Evolutionary conservation across 2,888 invertebrate species (phyloP).

Genomic region (Chrysolina americana): DNA sequence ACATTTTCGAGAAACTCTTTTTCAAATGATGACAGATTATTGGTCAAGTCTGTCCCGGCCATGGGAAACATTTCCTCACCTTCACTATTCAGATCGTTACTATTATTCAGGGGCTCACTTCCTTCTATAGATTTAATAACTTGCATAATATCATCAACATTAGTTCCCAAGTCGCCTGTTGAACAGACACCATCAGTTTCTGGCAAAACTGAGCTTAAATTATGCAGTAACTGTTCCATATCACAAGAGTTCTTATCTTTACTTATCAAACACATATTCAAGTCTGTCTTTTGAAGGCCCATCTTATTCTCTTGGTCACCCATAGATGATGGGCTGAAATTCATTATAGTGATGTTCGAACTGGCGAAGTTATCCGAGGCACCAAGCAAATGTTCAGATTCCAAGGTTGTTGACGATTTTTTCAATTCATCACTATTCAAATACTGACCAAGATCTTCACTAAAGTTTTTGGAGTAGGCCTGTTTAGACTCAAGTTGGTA

Average conservation of each 20-base stretch:
- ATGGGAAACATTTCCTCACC: conserved; percentile 63
- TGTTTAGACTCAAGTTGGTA: conserved; percentile 52
- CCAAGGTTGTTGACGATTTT: conserved; percentile 39
- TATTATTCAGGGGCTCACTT: conserved; percentile 65
- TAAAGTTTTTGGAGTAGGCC: conserved; percentile 47
- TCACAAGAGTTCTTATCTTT: conserved; percentile 65
- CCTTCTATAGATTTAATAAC: conserved; percentile 84
- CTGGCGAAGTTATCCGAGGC: conserved; percentile 60
- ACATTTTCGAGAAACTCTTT: conserved; percentile 70
- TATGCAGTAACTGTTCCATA: conserved; percentile 79
- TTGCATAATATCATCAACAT: conserved; percentile 79
- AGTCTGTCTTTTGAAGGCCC: conserved; percentile 72
- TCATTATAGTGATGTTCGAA: conserved; percentile 67
- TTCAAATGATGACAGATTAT: conserved; percentile 62
- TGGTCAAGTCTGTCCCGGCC: conserved; percentile 62
- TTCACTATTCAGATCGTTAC: conserved; percentile 61
- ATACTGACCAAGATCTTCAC: conserved; percentile 48
- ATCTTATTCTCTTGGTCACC: conserved; percentile 72
- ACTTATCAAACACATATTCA: conserved; percentile 70
- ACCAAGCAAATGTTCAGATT: conserved; percentile 60
- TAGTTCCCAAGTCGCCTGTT: conserved; percentile 72
- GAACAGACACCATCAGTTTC: conserved; percentile 60
- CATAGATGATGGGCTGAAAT: conserved; percentile 73
- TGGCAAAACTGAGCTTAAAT: conserved; percentile 67
- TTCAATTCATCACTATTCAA: conserved; percentile 52